Evolutionary conservation across 1,140 invertebrate genomes (phyloP), one percentile per base, ranked within the genome.

Genomic region (Maniola jurtina): DNA sequence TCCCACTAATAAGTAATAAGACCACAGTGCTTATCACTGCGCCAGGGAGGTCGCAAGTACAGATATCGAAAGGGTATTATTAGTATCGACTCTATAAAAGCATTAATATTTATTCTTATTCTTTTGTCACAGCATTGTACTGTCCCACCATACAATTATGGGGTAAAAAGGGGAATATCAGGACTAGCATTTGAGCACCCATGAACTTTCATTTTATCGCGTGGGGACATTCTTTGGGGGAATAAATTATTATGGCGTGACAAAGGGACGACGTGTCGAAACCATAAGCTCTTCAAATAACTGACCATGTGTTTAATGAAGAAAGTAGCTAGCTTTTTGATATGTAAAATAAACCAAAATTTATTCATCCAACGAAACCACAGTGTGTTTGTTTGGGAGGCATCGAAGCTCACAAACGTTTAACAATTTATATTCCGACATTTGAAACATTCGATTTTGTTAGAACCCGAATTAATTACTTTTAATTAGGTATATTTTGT

Each of bases 201-300:
- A 35, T 55, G 54, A 55, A 55, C 54, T 55, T 55, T 55, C 54
- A 55, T 55, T 55, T 55, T 14, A 55, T 3, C 54, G 25, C 34
- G 54, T n/a, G 54, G 54, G 54, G 54, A 55, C 54, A 13, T 34
- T 35, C 1, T 55, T 35, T 55, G 54, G 34, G 54, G 54, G 54
- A 55, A 35, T 55, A 55, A 55, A 55, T 55, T 55, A 55, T 25
- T 55, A 35, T 55, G 54, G 54, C 13, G 54, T n/a, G 13, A 36
- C 25, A n/a, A 55, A 13, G 15, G 54, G 54, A 54, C 50, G 54
- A 54, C 50, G 7, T 33, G 50, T 54, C 50, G n/a, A 54, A 33
- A 3, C 14, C 50, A 54, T 55, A 33, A 55, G 13, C 54, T 35
- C 11, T 34, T 55, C 54, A 36, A 55, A 55, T 55, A 55, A 55